Conservation (phyloP, 2,888 invertebrate species). For the Nephrotoma flavescens region DNA sequence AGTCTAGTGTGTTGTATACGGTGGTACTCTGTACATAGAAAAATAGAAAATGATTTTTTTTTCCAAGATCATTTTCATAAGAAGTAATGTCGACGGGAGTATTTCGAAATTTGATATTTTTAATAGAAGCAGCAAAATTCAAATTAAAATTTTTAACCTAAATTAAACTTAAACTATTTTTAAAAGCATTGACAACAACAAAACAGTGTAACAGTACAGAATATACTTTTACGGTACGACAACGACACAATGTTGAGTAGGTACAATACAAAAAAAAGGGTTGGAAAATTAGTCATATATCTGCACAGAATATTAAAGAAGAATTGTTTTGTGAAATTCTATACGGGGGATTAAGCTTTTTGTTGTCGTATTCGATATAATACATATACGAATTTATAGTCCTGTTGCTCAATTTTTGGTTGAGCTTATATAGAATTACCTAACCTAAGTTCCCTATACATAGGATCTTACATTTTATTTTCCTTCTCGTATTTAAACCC, state of each 20-base stretch:
- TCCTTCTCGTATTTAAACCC: neutral
- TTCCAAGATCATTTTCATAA: neutral
- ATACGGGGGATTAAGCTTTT: neutral
- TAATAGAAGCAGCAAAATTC: neutral
- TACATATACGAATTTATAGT: neutral
- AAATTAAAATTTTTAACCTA: neutral
- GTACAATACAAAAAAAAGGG: neutral
- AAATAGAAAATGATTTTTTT: neutral
- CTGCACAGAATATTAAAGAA: neutral
- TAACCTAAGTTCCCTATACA: neutral
- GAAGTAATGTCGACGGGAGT: neutral
- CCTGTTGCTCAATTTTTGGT: neutral
- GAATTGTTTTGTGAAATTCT: neutral
- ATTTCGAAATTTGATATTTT: neutral
- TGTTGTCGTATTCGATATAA: neutral
- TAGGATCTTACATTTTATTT: neutral
- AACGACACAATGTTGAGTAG: neutral
- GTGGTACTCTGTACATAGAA: neutral
- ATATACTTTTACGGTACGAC: neutral
- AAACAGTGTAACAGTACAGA: neutral
- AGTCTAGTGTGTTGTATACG: neutral
- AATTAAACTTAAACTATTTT: neutral
- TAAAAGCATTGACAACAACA: neutral
- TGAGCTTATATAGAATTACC: neutral
- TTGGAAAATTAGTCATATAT: neutral